Evolutionary conservation across 2,888 invertebrate species (phyloP).

Genomic region (Cantharis lateralis): DNA sequence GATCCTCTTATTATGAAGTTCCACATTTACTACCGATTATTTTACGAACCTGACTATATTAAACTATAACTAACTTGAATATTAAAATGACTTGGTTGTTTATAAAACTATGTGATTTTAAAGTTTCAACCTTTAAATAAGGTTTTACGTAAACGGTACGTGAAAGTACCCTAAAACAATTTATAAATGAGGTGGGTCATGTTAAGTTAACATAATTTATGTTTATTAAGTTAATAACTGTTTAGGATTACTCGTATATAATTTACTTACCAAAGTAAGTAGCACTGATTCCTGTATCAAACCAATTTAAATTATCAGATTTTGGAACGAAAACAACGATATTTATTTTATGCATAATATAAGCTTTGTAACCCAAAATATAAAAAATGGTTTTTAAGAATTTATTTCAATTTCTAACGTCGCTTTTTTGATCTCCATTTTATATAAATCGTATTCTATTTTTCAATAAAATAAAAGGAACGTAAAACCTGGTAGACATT

Average conservation of each 20-base stretch:
- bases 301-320: not conserved
- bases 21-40: not conserved
- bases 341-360: not conserved
- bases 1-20: not conserved
- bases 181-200: slow-evolving; percentile 5
- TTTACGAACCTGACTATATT: not conserved
- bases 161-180: slow-evolving; percentile 3
- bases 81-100: not conserved
- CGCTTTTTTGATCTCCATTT: not conserved
- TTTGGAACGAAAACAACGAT: not conserved
- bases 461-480: not conserved
- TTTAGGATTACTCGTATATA: not conserved
- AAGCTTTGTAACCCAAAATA: not conserved
- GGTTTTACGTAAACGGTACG: not conserved
- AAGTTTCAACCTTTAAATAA: not conserved
- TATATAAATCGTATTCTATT: not conserved
- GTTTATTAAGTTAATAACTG: not conserved
- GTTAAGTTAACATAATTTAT: not conserved
- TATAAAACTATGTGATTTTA: not conserved
- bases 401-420: not conserved
- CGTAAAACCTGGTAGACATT: not conserved
- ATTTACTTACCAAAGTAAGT: not conserved
- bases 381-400: not conserved
- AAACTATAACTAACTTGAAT: not conserved
- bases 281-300: not conserved